Conservation (phyloP, 2,113 vertebrate genomes). For the Cyanoliseus patagonus region DNA sequence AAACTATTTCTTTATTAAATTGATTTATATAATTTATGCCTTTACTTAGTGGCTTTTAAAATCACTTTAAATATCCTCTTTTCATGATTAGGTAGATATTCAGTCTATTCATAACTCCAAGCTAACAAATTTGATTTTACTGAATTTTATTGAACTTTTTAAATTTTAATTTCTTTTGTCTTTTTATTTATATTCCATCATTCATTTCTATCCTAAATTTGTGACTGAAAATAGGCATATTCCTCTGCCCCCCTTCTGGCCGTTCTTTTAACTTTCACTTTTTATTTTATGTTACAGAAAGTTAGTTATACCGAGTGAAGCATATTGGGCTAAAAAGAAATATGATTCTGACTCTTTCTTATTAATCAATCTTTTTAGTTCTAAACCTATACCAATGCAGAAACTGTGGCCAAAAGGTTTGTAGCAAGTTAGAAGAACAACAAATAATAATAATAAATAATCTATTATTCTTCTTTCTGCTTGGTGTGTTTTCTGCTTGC, state of each 20-base stretch:
- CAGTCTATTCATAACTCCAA: not conserved
- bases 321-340: not conserved
- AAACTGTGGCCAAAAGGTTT: not conserved
- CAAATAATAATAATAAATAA: not conserved
- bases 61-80: not conserved
- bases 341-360: not conserved
- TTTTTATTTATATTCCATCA: not conserved
- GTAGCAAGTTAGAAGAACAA: not conserved
- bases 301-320: not conserved
- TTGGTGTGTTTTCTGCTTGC: not conserved
- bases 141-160: not conserved
- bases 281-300: not conserved
- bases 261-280: not conserved
- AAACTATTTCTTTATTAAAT: not conserved
- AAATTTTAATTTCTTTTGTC: not conserved
- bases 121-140: not conserved
- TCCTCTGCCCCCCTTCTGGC: not conserved
- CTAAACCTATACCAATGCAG: not conserved
- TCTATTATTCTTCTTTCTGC: not conserved
- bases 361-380: not conserved
- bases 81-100: not conserved
- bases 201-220: not conserved
- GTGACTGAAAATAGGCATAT: not conserved
- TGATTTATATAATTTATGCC: not conserved
- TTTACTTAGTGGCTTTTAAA: not conserved